These are phyloP conservation scores for Bujurquina vittata DNA, from an alignment of 2,113 vertebrate species.

Conservation along the genomic window DNA sequence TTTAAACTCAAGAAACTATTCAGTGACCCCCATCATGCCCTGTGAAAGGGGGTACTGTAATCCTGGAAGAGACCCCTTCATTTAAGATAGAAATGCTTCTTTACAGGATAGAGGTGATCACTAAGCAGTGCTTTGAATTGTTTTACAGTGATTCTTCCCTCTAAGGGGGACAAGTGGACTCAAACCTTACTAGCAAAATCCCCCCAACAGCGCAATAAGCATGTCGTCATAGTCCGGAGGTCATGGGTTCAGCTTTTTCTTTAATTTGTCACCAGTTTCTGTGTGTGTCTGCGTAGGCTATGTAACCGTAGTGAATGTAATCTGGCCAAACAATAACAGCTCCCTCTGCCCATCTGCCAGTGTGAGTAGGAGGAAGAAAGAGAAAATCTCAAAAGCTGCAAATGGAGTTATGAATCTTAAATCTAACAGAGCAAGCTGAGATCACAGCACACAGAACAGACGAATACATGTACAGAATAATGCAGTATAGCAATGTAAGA, in stretches of 20 bases:
- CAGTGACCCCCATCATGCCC: background rate
- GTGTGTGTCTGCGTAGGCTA: slow-evolving; percentile 7
- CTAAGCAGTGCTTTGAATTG: background rate
- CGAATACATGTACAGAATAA: background rate
- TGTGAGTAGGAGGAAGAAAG: slow-evolving; percentile 63
- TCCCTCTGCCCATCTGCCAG: slow-evolving; percentile 63
- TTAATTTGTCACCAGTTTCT: slow-evolving; percentile 3
- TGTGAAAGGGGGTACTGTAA: background rate
- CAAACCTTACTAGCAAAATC: background rate
- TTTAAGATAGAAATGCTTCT: background rate
- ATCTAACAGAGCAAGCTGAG: slow-evolving; percentile 37
- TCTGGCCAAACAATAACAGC: slow-evolving; percentile 63
- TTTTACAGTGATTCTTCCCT: background rate
- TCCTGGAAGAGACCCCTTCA: background rate
- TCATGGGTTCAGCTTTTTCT: background rate
- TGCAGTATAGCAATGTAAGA: background rate
- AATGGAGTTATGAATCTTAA: slow-evolving; percentile 60
- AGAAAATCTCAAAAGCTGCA: slow-evolving; percentile 52
- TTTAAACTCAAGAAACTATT: background rate
- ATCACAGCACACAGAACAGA: slow-evolving; percentile 32
- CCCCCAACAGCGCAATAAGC: background rate
- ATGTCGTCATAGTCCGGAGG: background rate
- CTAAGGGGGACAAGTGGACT: background rate
- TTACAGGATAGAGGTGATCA: background rate
- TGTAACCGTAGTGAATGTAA: slow-evolving; percentile 33